Base-by-base conservation (phyloP, 2,797 vertebrate genomes). In the Garrulus glandarius region DNA sequence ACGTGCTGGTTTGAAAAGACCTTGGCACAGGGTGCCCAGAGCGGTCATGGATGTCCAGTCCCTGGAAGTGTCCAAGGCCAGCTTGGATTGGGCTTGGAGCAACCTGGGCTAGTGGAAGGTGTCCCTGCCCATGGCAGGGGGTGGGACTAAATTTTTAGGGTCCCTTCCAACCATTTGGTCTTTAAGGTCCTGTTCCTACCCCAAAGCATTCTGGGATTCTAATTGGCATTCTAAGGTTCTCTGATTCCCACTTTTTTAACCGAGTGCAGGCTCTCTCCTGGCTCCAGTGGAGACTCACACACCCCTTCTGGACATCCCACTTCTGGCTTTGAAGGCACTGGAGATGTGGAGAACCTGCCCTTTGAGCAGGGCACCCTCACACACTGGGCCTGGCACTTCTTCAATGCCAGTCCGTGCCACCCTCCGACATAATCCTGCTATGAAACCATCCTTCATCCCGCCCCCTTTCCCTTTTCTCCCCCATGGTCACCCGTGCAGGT, bases 391-490 rank as follows among this genome's bases (percentile, higher is more conserved):
- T 26, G 41, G 47, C 9, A 11, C 65, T 17, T 53, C 59, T 59
- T 34, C 53, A n/a, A 5, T n/a, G 41, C 50, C 12, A 60, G 16
- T 15, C 60, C 19, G 6, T 60, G 53, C 39, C 59, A 23, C 49
- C 15, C 29, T 37, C 27, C 0, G 1, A 12, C 1, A 1, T 2
- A 26, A 43, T 15, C 30, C 24, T 34, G 69, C 34, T 15, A 1
- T 1, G 2, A 59, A 43, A 49, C 18, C 34, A 14, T 39, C 47
- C 44, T 44, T 30, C 30, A 34, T 32, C 26, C 43, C 26, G 13
- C 4, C 17, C 27, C 46, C 9, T 86, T 86, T 78, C 50, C 44
- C 29, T 44, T 60, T 41, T 44, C 26, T 50, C 57, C 50, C n/a
- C 16, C 1, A 1, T 3, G 21, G 24, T 15, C 76, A 32, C 55